Evolutionary conservation across 1,140 invertebrate genomes (phyloP).

Genomic region (Leptonema lineaticorne): DNA sequence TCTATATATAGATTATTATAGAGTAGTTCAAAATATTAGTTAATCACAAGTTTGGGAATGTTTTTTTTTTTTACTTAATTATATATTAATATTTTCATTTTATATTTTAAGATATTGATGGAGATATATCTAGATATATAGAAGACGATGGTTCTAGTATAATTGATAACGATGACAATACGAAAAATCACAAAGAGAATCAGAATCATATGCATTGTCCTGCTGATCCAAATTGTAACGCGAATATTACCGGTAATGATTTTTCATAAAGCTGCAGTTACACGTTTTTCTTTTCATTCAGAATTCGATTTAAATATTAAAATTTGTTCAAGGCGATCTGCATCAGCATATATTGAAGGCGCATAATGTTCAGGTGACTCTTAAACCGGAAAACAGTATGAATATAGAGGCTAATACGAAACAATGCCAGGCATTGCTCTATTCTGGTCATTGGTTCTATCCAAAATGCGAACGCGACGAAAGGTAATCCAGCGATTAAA

Average conservation of each 20-base stretch:
- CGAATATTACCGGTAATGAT: not conserved
- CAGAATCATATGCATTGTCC: not conserved
- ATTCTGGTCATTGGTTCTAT: constrained; percentile 32
- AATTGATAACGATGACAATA: not conserved
- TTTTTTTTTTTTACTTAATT: too few relatives aligned
- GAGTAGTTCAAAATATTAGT: too few relatives aligned
- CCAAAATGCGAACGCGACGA: constrained; percentile 31
- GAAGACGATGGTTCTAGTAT: not conserved
- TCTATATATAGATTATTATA: too few relatives aligned
- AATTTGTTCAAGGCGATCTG: constrained; percentile 15
- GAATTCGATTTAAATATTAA: not conserved
- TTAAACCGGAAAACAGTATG: not conserved
- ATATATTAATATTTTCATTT: too few relatives aligned
- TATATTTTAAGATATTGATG: not conserved
- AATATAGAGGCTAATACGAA: not conserved
- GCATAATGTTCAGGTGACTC: not conserved
- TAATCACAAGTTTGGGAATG: not conserved
- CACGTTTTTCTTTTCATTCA: too few relatives aligned
- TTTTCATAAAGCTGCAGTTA: too few relatives aligned
- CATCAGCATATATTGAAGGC: constrained; percentile 20
- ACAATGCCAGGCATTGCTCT: constrained; percentile 5
- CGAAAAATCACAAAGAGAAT: not conserved
- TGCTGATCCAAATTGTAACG: not conserved
- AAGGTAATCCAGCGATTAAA: constrained; percentile 13
- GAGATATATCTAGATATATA: not conserved